Base-by-base conservation (phyloP, 2,888 invertebrate species). In the Stenodera caucasica region DNA sequence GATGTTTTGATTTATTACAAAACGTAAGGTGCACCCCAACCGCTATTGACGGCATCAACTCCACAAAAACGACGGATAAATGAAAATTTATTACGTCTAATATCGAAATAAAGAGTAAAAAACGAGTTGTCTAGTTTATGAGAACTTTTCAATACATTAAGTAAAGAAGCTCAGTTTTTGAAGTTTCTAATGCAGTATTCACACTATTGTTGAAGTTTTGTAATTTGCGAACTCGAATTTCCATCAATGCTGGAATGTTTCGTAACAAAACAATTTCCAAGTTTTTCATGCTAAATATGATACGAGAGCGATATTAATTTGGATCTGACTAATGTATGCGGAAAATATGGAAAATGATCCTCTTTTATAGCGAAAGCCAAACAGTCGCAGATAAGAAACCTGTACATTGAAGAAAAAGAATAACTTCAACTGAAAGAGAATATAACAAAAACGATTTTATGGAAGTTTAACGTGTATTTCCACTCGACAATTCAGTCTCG, bases 401-500 rank as follows among this genome's bases (percentile, higher is more conserved):
- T 26, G 26, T 26, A 26, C 7, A 8, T 30, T 30, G 9, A 30
- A 30, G 30, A 30, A 7, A 5, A 30, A 30, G 30, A 30, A 30
- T 26, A 26, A 26, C 26, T 26, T 26, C 2, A 4, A 4, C 5
- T 5, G 26, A 26, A 26, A 26, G 2, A 26, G 26, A 26, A 26
- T 4, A 26, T 26, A 4, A 2, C 5, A 26, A 26, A 26, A 26
- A 63, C 60, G 60, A 64, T 63, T 66, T 65, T 61, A 61, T 66
- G 55, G 56, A 65, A 63, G 60, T 64, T 61, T 53, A 61, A 58
- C 61, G 53, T 62, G 65, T 66, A 64, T 67, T 67, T 68, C 68
- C 66, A 70, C 68, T 72, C 64, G 69, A 68, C 72, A 69, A 73
- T 72, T 72, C 72, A 70, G 67, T 63, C 64, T 33, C 2, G 33